Evolutionary conservation across 2,797 vertebrate species (phyloP).

Genomic region (Hafferia zeledoni): DNA sequence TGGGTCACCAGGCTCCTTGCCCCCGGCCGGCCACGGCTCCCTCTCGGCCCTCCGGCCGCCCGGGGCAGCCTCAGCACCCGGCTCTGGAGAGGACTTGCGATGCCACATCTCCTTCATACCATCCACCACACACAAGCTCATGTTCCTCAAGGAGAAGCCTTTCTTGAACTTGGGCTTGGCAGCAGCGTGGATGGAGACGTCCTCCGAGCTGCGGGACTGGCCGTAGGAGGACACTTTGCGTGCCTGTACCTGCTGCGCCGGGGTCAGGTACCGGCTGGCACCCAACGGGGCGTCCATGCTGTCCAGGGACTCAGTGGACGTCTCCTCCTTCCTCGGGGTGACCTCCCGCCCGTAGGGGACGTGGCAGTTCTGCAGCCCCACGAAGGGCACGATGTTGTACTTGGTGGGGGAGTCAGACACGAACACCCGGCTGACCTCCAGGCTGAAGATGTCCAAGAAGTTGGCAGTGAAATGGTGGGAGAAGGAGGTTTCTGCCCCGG

Average conservation of each 20-base stretch:
- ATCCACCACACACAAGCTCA: conserved; percentile 96
- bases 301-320: conserved; percentile 87
- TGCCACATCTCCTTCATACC: conserved; percentile 97
- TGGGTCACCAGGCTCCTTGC: conserved; percentile 52
- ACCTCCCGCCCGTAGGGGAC: conserved; percentile 85
- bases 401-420: conserved; percentile 81
- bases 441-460: conserved; percentile 90
- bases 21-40: conserved; percentile 21
- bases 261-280: conserved; percentile 65
- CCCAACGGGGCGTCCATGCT: conserved; percentile 83
- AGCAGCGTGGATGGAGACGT: conserved; percentile 83
- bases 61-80: conserved; percentile 49
- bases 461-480: conserved; percentile 91
- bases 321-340: conserved; percentile 82
- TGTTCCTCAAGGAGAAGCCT: conserved; percentile 95
- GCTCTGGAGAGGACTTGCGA: conserved; percentile 89
- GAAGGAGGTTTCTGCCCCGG: conserved; percentile 89
- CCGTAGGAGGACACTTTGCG: conserved; percentile 86
- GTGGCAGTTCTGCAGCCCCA: conserved; percentile 89
- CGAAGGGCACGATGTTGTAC: conserved; percentile 89
- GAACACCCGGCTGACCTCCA: conserved; percentile 80
- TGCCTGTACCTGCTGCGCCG: conserved; percentile 63
- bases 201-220: conserved; percentile 95
- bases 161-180: conserved; percentile 91
- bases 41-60: conserved; percentile 75